A percentile compares a stretch with the other conserved stretches of the same genome.
These are phyloP conservation scores for Cebus imitator DNA, from an alignment of 2,113 vertebrate genomes.

Conservation along the genomic window DNA sequence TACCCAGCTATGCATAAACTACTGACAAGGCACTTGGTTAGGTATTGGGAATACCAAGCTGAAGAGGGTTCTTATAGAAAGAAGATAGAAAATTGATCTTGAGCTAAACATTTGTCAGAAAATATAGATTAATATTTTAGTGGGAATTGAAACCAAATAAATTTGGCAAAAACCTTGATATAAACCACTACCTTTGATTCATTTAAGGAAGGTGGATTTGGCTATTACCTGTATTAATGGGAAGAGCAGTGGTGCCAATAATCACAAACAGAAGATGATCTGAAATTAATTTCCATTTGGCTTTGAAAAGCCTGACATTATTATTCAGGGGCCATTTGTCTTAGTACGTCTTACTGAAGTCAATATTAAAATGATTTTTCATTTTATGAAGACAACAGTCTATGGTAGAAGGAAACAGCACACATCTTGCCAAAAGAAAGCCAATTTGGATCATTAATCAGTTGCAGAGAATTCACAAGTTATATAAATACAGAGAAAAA, in stretches of 20 bases:
- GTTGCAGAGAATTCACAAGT: background rate
- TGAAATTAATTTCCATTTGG: background rate
- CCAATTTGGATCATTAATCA: background rate
- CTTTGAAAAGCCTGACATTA: background rate
- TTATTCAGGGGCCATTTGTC: background rate
- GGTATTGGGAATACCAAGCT: background rate
- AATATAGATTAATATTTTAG: background rate
- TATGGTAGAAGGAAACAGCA: background rate
- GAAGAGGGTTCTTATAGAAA: background rate
- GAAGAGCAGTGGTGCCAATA: background rate
- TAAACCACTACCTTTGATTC: background rate
- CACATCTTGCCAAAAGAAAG: background rate
- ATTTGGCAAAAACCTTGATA: background rate
- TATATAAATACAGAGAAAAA: background rate
- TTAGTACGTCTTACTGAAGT: background rate
- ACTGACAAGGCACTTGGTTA: background rate
- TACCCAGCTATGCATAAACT: background rate
- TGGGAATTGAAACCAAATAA: background rate
- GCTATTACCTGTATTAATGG: background rate
- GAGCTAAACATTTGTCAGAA: background rate
- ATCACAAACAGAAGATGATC: background rate
- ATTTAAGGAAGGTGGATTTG: background rate
- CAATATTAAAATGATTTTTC: background rate
- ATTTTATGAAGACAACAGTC: background rate
- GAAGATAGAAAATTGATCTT: background rate